These are phyloP conservation scores for Pterois miles DNA, from an alignment of 2,797 vertebrate genomes.

Conservation along the genomic window DNA sequence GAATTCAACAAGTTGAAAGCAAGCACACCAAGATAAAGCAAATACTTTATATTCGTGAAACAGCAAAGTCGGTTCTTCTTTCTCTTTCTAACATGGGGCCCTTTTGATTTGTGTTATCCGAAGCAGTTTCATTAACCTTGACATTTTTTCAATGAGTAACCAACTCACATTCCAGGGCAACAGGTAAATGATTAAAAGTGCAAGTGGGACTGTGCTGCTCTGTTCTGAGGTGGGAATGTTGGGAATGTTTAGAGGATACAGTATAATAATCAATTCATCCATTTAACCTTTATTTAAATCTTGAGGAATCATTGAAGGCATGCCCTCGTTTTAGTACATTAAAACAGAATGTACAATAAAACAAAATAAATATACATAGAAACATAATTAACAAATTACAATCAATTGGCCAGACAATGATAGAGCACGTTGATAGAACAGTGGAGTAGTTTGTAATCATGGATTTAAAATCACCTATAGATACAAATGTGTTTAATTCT, in stretches of 20 bases:
- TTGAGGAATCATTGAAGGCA: background rate
- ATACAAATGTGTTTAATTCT: too few species aligned
- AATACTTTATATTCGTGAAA: background rate
- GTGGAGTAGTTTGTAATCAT: too few species aligned
- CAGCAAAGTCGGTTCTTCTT: background rate
- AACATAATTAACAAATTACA: too few species aligned
- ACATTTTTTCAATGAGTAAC: constrained; percentile 64
- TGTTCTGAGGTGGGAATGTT: background rate
- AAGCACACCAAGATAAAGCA: background rate
- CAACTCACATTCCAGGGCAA: constrained; percentile 48
- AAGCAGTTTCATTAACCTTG: constrained; percentile 50
- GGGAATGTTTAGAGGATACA: background rate
- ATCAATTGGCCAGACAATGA: too few species aligned
- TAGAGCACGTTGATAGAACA: too few species aligned
- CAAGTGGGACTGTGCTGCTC: background rate
- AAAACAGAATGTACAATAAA: too few species aligned
- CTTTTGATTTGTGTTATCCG: background rate
- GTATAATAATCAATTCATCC: too few species aligned
- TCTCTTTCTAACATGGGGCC: background rate
- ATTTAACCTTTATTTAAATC: background rate
- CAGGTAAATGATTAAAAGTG: constrained; percentile 44
- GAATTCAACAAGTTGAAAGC: constrained; percentile 17
- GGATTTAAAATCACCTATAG: too few species aligned
- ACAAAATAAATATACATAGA: too few species aligned
- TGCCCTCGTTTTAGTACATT: too few species aligned